These are phyloP conservation scores for Entomyzon cyanotis DNA, from an alignment of 2,113 vertebrate species.

Conservation along the genomic window DNA sequence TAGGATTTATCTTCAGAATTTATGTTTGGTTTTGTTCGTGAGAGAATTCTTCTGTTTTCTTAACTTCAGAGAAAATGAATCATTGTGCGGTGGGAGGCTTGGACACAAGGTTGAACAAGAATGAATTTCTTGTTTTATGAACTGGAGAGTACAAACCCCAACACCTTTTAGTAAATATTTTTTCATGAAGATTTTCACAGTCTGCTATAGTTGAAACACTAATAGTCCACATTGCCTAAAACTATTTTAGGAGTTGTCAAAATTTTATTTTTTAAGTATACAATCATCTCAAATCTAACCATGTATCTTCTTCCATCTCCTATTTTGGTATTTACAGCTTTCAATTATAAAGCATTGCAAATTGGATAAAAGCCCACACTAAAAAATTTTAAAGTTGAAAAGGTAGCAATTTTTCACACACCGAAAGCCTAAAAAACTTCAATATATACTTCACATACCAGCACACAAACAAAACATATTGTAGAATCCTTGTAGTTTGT, in stretches of 20 bases:
- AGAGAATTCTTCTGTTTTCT: conserved; percentile 21
- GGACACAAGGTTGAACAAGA: neutral
- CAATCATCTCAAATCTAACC: neutral
- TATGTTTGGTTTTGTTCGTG: neutral
- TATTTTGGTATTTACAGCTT: neutral
- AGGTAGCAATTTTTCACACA: neutral
- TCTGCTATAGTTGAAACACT: neutral
- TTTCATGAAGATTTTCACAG: neutral
- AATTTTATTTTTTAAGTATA: neutral
- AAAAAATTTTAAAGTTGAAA: neutral
- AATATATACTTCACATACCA: neutral
- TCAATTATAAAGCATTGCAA: neutral
- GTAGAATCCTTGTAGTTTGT: neutral
- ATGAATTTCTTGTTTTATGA: neutral
- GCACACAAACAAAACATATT: neutral
- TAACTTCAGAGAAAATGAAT: neutral
- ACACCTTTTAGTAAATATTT: neutral
- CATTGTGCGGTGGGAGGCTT: neutral
- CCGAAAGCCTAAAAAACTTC: neutral
- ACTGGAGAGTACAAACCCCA: neutral
- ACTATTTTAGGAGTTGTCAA: neutral
- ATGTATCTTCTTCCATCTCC: neutral
- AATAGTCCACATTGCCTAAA: neutral
- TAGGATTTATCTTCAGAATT: conserved; percentile 4
- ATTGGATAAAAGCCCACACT: neutral